Evolutionary conservation across 2,888 invertebrate genomes (phyloP), one percentile per base, ranked within the genome.

Genomic region (Galerucella nymphaeae): DNA sequence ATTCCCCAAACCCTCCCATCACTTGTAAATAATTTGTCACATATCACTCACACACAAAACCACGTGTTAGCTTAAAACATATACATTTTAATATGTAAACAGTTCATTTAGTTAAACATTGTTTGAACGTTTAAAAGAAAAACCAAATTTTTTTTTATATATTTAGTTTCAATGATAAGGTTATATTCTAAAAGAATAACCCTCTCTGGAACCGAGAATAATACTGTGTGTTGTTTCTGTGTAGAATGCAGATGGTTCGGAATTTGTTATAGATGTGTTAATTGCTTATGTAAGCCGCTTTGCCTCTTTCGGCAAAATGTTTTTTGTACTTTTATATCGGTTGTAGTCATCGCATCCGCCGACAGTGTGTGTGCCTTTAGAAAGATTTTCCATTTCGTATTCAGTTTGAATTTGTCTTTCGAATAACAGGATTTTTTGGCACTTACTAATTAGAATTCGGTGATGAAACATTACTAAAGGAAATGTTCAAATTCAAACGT

Each of bases 251-350:
- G 83, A 83, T 83, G 83, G 83, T 79, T 80, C 77, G 85, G 86
- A 86, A 86, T 86, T 86, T 86, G 84, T 83, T 84, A 84, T 82
- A 80, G 80, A 84, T 73, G 86, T 86, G 86, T 82, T 86, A 86
- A 86, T 86, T 86, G 82, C 78, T 81, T 80, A 66, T 76, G 82
- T 80, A 84, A 84, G 82, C 84, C 81, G 78, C 79, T 81, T 76
- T 75, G 77, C 74, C 81, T 80, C 82, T 84, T 84, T 84, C 83
- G 84, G 83, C 82, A 78, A 82, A 82, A 75, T 75, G 78, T 76
- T 74, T 80, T 80, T 79, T 80, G 77, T 80, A 77, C 77, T 76
- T 77, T 81, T 78, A 76, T 76, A 76, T 79, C 80, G 77, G 79
- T 79, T 77, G 78, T 80, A 77, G 79, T 79, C 78, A 78, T 80